phyloP scores from a whole-genome alignment of 2,113 vertebrate genomes.

The Protobothrops flavoviridis region DNA sequence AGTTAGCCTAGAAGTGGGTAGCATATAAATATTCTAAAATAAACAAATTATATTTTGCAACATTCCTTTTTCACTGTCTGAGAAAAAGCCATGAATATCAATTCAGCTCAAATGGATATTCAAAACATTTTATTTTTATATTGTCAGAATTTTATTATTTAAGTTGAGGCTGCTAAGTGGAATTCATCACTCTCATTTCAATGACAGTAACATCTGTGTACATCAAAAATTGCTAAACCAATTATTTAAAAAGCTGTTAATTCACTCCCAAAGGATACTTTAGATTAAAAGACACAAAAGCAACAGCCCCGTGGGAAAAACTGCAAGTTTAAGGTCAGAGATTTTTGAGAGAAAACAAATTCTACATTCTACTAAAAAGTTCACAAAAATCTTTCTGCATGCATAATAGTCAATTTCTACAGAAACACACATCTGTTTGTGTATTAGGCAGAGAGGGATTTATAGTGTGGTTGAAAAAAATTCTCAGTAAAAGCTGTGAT shows the following conservation, averaged over 20 bases:
- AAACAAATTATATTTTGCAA: background rate
- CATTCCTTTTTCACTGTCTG: background rate
- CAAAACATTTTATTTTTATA: background rate
- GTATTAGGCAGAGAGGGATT: background rate
- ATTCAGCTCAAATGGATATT: background rate
- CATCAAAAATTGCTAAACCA: slow-evolving; percentile 4
- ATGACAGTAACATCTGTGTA: background rate
- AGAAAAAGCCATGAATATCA: background rate
- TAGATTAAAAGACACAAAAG: background rate
- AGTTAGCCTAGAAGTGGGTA: background rate
- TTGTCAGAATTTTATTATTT: background rate
- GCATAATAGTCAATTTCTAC: background rate
- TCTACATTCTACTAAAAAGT: background rate
- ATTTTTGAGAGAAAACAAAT: background rate
- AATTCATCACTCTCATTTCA: background rate
- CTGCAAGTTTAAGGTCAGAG: background rate
- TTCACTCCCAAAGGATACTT: background rate
- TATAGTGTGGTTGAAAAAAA: background rate
- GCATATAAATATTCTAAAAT: background rate
- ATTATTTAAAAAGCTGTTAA: slow-evolving; percentile 22
- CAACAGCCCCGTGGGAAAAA: background rate
- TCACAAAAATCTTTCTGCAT: background rate
- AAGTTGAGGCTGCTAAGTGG: background rate
- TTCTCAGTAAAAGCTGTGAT: background rate
- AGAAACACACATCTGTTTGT: background rate